Evolutionary conservation across 2,888 invertebrate genomes (phyloP).

Genomic region (Tortricodes alternella): DNA sequence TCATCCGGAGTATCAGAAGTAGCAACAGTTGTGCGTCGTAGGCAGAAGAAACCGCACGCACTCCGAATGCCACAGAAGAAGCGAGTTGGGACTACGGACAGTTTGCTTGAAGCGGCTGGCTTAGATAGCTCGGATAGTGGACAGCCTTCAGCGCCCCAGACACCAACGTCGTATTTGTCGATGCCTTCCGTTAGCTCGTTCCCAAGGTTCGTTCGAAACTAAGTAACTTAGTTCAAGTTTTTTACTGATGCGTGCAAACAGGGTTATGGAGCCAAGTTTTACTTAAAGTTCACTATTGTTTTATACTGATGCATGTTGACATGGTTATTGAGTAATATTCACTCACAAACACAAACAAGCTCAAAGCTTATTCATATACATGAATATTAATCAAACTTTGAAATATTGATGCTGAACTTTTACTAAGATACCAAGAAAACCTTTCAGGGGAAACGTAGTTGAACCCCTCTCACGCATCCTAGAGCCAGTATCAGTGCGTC

Average conservation of each 20-base stretch:
- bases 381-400: background rate
- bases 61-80: slow-evolving; percentile 74
- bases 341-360: too few species aligned
- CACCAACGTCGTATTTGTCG: slow-evolving; percentile 90
- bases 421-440: too few species aligned
- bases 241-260: too few species aligned
- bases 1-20: slow-evolving; percentile 75
- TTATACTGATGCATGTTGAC: background rate
- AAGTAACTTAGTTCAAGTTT: background rate
- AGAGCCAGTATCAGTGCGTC: slow-evolving; percentile 89
- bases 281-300: background rate
- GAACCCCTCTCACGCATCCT: slow-evolving; percentile 90
- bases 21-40: slow-evolving; percentile 64
- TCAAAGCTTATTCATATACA: too few species aligned
- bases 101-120: slow-evolving; percentile 71
- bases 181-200: slow-evolving; percentile 94
- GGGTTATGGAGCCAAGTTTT: too few species aligned
- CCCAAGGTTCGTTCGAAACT: slow-evolving; percentile 80
- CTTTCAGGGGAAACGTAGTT: slow-evolving; percentile 87
- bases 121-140: slow-evolving; percentile 74
- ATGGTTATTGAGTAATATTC: background rate
- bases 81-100: slow-evolving; percentile 75
- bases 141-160: slow-evolving; percentile 72
- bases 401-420: background rate
- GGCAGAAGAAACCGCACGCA: slow-evolving; percentile 72